A percentile compares a stretch with the other conserved stretches of the same genome.
These are phyloP conservation scores for Globia sparganii DNA, from an alignment of 2,888 invertebrate genomes.

Conservation along the genomic window DNA sequence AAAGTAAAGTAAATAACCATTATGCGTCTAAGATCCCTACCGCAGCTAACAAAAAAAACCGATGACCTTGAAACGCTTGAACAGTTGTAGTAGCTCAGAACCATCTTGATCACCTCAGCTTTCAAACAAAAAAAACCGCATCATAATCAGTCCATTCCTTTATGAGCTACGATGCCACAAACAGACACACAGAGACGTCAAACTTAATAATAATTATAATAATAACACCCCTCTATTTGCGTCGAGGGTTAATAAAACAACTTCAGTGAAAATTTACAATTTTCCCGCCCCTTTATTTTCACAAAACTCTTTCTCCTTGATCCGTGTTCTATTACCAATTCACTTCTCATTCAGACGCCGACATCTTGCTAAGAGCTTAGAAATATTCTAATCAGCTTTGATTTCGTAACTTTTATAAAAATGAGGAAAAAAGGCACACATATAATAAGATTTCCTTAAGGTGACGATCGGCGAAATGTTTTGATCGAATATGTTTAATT, in stretches of 20 bases:
- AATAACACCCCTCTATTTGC: no score
- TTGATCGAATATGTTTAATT: slow-evolving; percentile 15
- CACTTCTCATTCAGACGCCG: slow-evolving; percentile 1
- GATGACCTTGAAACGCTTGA: no score
- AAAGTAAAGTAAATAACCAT: no score
- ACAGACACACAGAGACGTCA: no score
- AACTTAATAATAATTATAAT: no score
- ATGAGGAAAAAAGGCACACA: slow-evolving; percentile 15
- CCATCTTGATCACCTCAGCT: no score
- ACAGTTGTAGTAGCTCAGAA: no score
- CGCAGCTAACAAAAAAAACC: no score
- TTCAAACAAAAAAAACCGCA: no score
- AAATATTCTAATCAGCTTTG: slow-evolving; percentile 23
- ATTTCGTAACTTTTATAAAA: slow-evolving; percentile 7
- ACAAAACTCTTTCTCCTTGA: neutral
- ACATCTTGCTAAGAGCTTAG: neutral
- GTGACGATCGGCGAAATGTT: neutral
- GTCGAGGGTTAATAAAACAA: slow-evolving; percentile 18
- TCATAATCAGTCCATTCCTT: no score
- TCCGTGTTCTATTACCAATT: slow-evolving; percentile 10
- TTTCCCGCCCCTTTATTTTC: neutral
- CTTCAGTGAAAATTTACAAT: neutral
- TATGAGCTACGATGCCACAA: no score
- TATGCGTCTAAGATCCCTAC: no score
- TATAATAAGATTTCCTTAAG: slow-evolving; percentile 21